Evolutionary conservation across 2,797 vertebrate genomes (phyloP), one percentile per base, ranked within the genome.

Genomic region (Lepilemur septentrionalis): DNA sequence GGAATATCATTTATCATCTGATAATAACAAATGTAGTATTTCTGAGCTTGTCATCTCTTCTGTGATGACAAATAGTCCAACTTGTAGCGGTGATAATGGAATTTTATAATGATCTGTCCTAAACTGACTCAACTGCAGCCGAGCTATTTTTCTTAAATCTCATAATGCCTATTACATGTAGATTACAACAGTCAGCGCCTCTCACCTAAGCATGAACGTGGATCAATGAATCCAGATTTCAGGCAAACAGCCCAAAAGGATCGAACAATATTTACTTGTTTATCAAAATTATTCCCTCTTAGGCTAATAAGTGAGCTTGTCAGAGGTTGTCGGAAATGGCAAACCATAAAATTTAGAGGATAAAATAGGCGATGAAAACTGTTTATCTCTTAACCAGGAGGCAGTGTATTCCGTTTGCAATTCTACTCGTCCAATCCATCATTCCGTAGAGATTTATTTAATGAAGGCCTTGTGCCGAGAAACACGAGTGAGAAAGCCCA

Each of bases 31-130:
- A 99, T 99, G 98, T 98, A 99, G 99, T 98, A 99, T 99, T 99
- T 99, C 99, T 98, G 98, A 98, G 98, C 99, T 99, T 99, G 99
- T 99, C 99, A 98, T 99, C 98, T 99, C 98, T 99, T 99, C 99
- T 98, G 98, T 98, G 99, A 99, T 99, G 99, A 99, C 99, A 99
- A 99, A 99, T 99, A 99, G 99, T 99, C 98, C 97, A 98, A 98
- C 98, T 99, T 99, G 98, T 99, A 99, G 99, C 97, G 97, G 98
- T 99, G 99, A 99, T 99, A 99, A 99, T 99, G 98, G 99, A 98
- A 99, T 99, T 99, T 99, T 99, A 99, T 99, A 99, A 99, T 99
- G 99, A 99, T 99, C 99, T 99, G 98, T 98, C 98, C 98, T 98
- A 98, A 99, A 98, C 98, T 91, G 96, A 98, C 99, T 99, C 97